Evolutionary conservation across 2,797 vertebrate genomes (phyloP), one percentile per base, ranked within the genome.

Genomic region (Pseudocheirus occidentalis): DNA sequence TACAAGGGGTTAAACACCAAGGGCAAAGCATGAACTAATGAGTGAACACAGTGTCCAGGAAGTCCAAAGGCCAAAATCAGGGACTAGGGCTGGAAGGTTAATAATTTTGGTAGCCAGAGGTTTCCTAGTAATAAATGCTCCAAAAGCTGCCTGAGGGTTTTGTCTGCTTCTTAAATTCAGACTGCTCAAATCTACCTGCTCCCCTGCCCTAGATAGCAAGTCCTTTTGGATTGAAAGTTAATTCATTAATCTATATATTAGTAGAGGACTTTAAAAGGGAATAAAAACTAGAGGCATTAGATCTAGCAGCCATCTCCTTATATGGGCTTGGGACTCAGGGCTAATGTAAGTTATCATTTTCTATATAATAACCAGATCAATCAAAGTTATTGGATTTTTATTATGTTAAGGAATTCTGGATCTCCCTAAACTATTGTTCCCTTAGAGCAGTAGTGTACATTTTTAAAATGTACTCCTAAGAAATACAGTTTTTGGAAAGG

Each of bases 71-170:
- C 50, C 13, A 31, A 58, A 29, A 91, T 50, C 40, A 46, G 54
- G 66, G 62, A 40, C 16, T 24, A 14, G 5, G 18, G 18, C 57
- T 57, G 81, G 66, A 95, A 94, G 90, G 87, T 5, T 94, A 55
- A 95, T 62, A 3, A 13, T 96, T 96, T 96, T 93, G 92, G 34
- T 18, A 90, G 1, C 50, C 90, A 95, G 46, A 50, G 89, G 27
- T 93, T 4, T 10, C 28, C 18, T 2, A 14, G n/a, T 55, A 90
- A 91, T 24, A 90, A 16, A 46, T 27, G 7, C 18, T 93, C 14
- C 29, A 28, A 3, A 24, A 94, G 16, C 46, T 94, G 24, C 46
- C 4, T 29, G 46, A 27, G 52, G 46, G 57, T 73, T 29, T 91
- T 54, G 87, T 28, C 13, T 81, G 90, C 93, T 28, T 94, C 56